Conservation (phyloP, 2,797 vertebrate genomes). For the Schizothorax lantsangensis region DNA sequence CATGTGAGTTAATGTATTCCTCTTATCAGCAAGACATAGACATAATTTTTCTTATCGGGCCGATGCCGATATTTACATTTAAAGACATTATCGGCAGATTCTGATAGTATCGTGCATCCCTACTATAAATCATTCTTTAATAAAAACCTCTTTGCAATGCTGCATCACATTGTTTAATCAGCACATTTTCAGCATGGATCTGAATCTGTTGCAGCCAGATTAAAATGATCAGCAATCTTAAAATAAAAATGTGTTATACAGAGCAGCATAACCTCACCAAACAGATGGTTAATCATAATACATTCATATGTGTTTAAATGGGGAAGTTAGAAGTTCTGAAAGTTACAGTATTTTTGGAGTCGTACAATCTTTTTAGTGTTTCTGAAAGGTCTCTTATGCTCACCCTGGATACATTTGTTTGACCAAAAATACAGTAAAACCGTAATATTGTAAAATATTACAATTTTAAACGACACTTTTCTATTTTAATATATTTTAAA, state of each 20-base stretch:
- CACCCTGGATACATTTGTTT: neutral
- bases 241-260: neutral
- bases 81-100: too few species aligned
- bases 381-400: neutral
- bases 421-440: neutral
- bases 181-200: neutral
- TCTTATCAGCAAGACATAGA: too few species aligned
- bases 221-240: neutral
- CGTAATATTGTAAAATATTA: neutral
- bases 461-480: neutral
- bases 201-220: neutral
- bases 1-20: too few species aligned
- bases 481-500: neutral
- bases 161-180: neutral
- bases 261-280: neutral
- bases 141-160: constrained; percentile 15
- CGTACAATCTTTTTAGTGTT: neutral
- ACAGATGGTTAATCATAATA: neutral
- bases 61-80: too few species aligned
- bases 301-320: neutral
- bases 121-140: neutral
- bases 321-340: neutral
- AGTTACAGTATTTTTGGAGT: neutral
- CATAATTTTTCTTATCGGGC: too few species aligned
- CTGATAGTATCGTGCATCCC: too few species aligned